phyloP scores from a whole-genome alignment of 2,888 invertebrate genomes.

The Helicoverpa assulta region DNA sequence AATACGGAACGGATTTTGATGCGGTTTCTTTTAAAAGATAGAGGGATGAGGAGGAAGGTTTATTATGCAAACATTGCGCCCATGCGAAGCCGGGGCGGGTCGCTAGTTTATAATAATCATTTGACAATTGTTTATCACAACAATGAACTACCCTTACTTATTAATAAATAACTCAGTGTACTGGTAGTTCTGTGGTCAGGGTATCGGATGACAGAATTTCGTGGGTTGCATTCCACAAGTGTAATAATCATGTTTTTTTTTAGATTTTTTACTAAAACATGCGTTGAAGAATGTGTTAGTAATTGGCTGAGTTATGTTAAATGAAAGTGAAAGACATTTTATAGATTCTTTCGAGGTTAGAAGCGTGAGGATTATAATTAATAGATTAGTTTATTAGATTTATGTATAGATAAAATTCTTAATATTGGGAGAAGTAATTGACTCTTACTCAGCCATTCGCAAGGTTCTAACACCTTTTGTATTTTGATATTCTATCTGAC shows the following conservation, averaged over 20 bases:
- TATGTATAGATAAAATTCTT: neutral
- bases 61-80: no score
- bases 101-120: no score
- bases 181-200: constrained; percentile 46
- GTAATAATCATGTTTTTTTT: constrained; percentile 33
- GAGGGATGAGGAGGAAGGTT: no score
- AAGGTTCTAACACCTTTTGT: no score
- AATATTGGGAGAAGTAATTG: no score
- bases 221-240: constrained; percentile 60
- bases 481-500: no score
- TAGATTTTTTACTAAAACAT: neutral
- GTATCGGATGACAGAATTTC: constrained; percentile 52
- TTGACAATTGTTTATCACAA: no score
- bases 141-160: no score
- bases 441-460: no score
- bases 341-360: neutral
- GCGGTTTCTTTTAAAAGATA: no score
- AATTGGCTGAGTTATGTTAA: constrained; percentile 7
- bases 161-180: constrained; percentile 28
- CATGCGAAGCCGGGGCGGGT: no score
- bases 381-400: neutral
- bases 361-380: neutral
- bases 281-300: neutral
- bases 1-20: no score
- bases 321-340: neutral